Evolutionary conservation across 37 sponge, comb jelly and placozoan genomes (phyloP), one percentile per base, ranked within the genome.

Genomic region (Beroe ovata): DNA sequence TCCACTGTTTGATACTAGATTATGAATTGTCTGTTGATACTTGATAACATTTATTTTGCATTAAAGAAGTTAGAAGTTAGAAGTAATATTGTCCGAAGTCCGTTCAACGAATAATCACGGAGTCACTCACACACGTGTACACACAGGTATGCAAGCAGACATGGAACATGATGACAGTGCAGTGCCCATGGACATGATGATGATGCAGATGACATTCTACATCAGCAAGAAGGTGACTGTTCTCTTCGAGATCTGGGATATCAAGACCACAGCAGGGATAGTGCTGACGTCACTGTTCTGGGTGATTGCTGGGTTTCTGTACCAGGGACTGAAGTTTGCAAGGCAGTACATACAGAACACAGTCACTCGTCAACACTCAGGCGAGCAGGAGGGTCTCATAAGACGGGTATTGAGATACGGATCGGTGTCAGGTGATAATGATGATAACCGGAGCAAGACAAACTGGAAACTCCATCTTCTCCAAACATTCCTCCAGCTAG

Each of bases 141-240:
- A n/a, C n/a, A n/a, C n/a, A n/a, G n/a, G n/a, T n/a, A n/a, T n/a
- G n/a, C n/a, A n/a, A n/a, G n/a, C n/a, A n/a, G 54, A 47, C 6
- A 47, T 47, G 54, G 54, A 47, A 47, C 6, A 16, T 47, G 54
- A 47, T 11, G 11, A 47, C 6, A 11, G 54, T 16, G 54, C 54
- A 47, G 54, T 61, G 63, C 26, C 18, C 0, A 77, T 77, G 84
- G 84, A 77, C 84, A 77, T 77, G 84, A 77, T 77, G 84, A 77
- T 77, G 84, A 77, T 77, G 84, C 84, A 77, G 22, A 77, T 77
- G 84, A 77, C 84, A 77, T 77, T 77, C 54, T 77, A 77, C 84
- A 23, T 77, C 16, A 77, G 84, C 23, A 39, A 4, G 14, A 77
- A 77, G 25, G 84, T 77, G 2, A 77, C 84, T 1, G 42, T 39